Conservation (phyloP, 2,888 invertebrate genomes). For the Pelosia muscerda region DNA sequence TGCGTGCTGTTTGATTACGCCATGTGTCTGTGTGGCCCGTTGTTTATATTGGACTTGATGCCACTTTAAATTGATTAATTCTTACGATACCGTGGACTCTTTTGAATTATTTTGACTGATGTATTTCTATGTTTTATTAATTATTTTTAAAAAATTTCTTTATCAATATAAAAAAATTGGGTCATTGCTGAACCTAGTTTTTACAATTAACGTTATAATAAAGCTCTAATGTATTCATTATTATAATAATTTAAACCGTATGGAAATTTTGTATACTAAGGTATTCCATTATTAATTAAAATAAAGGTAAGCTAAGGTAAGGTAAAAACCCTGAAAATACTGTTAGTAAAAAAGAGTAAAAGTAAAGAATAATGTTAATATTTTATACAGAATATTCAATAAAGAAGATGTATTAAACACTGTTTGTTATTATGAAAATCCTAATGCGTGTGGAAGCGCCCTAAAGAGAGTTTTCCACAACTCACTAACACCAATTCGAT, state of each 20-base stretch:
- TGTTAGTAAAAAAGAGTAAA: slow-evolving; percentile 10
- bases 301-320: neutral
- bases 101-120: slow-evolving; percentile 55
- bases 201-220: neutral
- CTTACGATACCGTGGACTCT: slow-evolving; percentile 75
- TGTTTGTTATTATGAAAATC: slow-evolving; percentile 73
- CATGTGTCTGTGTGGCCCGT: slow-evolving; percentile 78
- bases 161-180: neutral
- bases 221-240: neutral
- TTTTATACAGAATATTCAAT: slow-evolving; percentile 58
- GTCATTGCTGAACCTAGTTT: neutral
- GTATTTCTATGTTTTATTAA: slow-evolving; percentile 28
- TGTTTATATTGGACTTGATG: slow-evolving; percentile 84
- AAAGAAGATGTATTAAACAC: slow-evolving; percentile 62
- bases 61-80: slow-evolving; percentile 85
- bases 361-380: neutral
- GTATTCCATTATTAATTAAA: neutral
- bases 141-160: neutral
- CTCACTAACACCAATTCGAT: slow-evolving; percentile 80
- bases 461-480: slow-evolving; percentile 85
- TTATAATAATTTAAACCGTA: neutral
- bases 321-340: neutral
- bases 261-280: neutral
- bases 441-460: slow-evolving; percentile 77
- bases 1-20: slow-evolving; percentile 81